Base-by-base conservation (phyloP, 2,797 vertebrate species). In the Catamblyrhynchus diadema region DNA sequence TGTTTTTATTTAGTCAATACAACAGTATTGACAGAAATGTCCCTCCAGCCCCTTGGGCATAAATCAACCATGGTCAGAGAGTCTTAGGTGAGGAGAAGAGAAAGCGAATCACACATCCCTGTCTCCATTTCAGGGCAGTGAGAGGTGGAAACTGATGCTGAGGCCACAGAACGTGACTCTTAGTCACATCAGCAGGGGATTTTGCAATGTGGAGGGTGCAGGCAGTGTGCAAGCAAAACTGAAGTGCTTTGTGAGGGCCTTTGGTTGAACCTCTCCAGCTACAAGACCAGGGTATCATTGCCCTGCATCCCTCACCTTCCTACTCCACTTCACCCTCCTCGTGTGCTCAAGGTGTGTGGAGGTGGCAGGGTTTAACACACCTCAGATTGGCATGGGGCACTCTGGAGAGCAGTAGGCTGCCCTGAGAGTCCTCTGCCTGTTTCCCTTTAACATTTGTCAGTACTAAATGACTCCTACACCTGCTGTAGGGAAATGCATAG, bases 111-210 rank as follows among this genome's bases (percentile, higher is more conserved):
- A 50, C 48, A 48, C 59, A 88, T 70, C 85, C 73, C 51, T 50
- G 80, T 94, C 89, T 86, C 80, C 60, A 48, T 94, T 92, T 91
- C 44, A 84, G 77, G 69, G 35, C 65, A 53, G 28, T 24, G 70
- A 89, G 80, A 88, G 33, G 41, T 60, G 75, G 66, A 94, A 95
- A 81, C 53, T 0, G 0, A 92, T 50, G 87, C 80, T 64, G 85
- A 90, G 82, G 80, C 87, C 69, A 56, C 4, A 25, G 82, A 93
- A 80, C 19, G 8, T 95, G 94, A 93, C 92, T 81, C 78, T 96
- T 90, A 93, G 88, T 97, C 95, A 97, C 60, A 82, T 70, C 62
- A 45, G 3, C 0, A 5, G 85, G 92, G 89, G 90, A 84, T 96
- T 96, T 96, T 94, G 93, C 91, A 96, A 95, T 11, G 35, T 35